These are phyloP conservation scores for Columba janthina DNA, from an alignment of 2,113 vertebrate genomes.

Conservation along the genomic window DNA sequence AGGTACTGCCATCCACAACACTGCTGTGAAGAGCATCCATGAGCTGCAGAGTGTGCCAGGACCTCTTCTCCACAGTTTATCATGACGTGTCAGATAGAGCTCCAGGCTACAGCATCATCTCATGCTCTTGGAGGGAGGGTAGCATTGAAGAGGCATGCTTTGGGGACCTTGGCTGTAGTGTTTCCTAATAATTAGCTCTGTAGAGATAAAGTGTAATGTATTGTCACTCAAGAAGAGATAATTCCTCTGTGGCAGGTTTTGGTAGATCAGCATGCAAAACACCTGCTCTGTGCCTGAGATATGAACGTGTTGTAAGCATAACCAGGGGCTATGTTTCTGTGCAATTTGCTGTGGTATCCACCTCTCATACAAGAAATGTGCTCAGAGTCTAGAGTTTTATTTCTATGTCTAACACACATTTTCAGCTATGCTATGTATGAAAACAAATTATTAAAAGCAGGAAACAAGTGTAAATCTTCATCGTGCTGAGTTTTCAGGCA, in stretches of 20 bases:
- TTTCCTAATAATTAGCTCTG: neutral
- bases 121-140: accelerated
- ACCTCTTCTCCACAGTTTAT: neutral
- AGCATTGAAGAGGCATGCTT: neutral
- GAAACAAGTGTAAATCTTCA: neutral
- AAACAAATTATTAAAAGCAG: neutral
- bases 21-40: neutral
- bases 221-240: neutral
- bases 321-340: neutral
- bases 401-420: neutral
- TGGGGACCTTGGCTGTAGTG: neutral
- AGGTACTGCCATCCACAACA: neutral
- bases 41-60: accelerated
- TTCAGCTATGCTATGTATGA: neutral
- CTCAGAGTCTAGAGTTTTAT: neutral
- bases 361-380: accelerated
- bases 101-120: neutral
- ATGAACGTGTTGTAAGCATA: neutral
- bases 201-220: neutral
- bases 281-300: neutral
- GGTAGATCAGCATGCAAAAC: neutral
- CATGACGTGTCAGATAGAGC: neutral
- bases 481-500: neutral
- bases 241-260: neutral
- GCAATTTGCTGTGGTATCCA: neutral